A percentile compares a stretch with the other conserved stretches of the same genome.
phyloP scores from a whole-genome alignment of 2,797 vertebrate species.

The Acanthiza pusilla region DNA sequence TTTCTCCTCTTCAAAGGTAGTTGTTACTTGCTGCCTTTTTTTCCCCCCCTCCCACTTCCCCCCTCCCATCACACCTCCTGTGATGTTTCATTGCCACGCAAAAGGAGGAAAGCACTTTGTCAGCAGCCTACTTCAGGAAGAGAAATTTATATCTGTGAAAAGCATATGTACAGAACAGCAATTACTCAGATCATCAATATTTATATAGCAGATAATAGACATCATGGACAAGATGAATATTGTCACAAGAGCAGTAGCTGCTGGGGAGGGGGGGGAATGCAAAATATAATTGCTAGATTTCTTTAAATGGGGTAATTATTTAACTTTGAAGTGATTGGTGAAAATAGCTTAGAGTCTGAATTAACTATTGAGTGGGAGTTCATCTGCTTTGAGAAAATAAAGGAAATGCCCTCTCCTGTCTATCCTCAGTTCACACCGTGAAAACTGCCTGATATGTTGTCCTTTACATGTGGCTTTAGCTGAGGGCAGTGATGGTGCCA shows the following conservation, averaged over 20 bases:
- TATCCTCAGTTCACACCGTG: neutral
- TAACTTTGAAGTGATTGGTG: neutral
- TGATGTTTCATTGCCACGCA: constrained; percentile 20
- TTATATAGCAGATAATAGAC: constrained; percentile 58
- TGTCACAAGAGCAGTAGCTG: constrained; percentile 33
- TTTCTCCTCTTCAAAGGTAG: neutral
- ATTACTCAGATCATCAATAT: constrained; percentile 63
- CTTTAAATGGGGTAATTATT: constrained; percentile 17
- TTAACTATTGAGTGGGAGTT: neutral
- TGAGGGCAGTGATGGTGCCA: neutral
- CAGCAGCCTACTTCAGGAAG: constrained; percentile 21
- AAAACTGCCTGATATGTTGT: neutral
- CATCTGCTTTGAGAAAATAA: neutral
- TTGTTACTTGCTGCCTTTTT: neutral
- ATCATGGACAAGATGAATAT: constrained; percentile 47
- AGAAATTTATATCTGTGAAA: constrained; percentile 30
- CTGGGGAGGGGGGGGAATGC: neutral
- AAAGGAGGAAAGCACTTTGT: constrained; percentile 2
- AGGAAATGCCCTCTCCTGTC: neutral
- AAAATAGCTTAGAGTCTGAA: neutral
- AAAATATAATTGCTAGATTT: constrained; percentile 7
- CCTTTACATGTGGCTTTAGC: neutral
- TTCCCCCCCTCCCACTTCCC: too few species aligned
- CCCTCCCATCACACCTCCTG: neutral
- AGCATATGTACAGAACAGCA: constrained; percentile 36